Percentiles rank a stretch among this genome's conserved stretches.
Conservation (phyloP, 2,888 invertebrate genomes). For the Napeogenes inachia region DNA sequence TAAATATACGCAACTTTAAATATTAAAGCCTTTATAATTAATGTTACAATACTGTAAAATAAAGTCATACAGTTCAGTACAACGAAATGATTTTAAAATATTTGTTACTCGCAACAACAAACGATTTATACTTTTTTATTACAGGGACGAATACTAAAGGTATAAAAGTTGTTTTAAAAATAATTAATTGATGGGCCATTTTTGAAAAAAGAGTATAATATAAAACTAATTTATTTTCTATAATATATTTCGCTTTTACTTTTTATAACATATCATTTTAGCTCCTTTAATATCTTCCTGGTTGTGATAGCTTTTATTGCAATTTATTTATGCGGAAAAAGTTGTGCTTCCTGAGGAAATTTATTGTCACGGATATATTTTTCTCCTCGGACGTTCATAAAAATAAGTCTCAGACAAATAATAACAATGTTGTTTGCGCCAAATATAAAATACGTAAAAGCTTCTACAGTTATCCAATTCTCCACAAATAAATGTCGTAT, state of each 20-base stretch:
- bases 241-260: no score
- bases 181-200: not conserved
- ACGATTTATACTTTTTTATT: slow-evolving; percentile 15
- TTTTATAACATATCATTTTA: no score
- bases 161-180: not conserved
- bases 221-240: no score
- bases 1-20: slow-evolving; percentile 22
- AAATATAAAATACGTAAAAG: no score
- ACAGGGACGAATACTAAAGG: not conserved
- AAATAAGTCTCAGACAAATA: slow-evolving; percentile 2
- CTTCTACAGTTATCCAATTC: no score
- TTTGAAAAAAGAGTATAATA: not conserved
- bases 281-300: not conserved
- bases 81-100: slow-evolving; percentile 39
- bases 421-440: slow-evolving; percentile 2
- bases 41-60: slow-evolving; percentile 21
- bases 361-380: slow-evolving; percentile 6
- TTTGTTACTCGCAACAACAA: slow-evolving; percentile 33
- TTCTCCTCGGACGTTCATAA: slow-evolving; percentile 3
- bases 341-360: slow-evolving; percentile 5
- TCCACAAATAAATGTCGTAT: no score
- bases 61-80: slow-evolving; percentile 24
- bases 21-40: slow-evolving; percentile 23
- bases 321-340: slow-evolving; percentile 5
- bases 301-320: slow-evolving; percentile 3